Percentiles rank a stretch among this genome's conserved stretches.
phyloP scores from a whole-genome alignment of 35 echinoderm and acorn worm species.

The Ophioderma brevispina region DNA sequence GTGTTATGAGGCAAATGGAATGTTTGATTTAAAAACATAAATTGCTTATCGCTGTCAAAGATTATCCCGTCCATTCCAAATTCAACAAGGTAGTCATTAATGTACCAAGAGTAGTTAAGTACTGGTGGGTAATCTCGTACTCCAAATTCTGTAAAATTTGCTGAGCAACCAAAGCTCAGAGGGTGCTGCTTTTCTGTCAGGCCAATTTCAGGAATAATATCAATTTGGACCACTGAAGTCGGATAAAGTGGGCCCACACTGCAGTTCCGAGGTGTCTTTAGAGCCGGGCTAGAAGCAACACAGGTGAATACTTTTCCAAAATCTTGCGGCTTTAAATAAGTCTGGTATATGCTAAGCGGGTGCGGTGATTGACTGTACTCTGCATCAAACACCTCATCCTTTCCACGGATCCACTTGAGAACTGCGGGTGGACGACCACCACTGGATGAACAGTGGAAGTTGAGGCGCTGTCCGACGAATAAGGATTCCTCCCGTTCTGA shows the following conservation, averaged over 20 bases:
- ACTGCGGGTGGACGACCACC: conserved; percentile 48
- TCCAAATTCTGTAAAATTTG: not conserved
- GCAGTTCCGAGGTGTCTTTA: conserved; percentile 29
- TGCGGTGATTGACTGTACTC: not conserved
- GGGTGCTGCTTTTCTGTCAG: not conserved
- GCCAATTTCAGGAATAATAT: not conserved
- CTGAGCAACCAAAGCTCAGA: not conserved
- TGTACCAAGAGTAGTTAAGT: conserved; percentile 55
- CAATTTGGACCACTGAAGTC: conserved; percentile 18
- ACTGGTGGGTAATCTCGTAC: conserved; percentile 10
- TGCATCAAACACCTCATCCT: not conserved
- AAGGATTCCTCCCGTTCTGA: conserved; percentile 11
- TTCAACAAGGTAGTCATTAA: conserved; percentile 14
- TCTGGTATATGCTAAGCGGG: conserved; percentile 15
- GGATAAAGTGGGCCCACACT: conserved; percentile 38
- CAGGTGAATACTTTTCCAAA: conserved; percentile 20
- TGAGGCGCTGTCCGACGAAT: conserved; percentile 37
- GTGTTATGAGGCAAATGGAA: conserved; percentile 24
- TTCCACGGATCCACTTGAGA: conserved; percentile 40
- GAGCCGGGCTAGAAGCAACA: conserved; percentile 18
- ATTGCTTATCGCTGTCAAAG: conserved; percentile 18
- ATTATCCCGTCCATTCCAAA: conserved; percentile 20
- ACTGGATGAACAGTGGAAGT: conserved; percentile 32
- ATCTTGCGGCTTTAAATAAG: conserved; percentile 18
- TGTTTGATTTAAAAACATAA: conserved; percentile 32